Conservation (phyloP, 2,113 vertebrate species). For the Dryoscopus gambensis region DNA sequence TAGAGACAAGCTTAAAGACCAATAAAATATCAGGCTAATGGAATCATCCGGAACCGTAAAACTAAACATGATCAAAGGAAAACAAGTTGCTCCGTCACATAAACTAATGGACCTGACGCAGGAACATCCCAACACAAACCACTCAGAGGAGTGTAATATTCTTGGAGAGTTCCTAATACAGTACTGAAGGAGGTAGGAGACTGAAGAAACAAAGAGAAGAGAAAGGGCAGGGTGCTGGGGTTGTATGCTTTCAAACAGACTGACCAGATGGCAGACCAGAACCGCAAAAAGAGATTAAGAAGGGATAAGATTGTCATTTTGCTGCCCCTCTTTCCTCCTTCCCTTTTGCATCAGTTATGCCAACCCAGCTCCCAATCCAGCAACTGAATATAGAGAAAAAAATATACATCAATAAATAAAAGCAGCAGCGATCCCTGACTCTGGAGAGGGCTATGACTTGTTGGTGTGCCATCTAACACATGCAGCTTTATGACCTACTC, state of each 20-base stretch:
- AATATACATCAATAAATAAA: not conserved
- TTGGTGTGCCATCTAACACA: not conserved
- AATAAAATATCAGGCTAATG: slow-evolving; percentile 14
- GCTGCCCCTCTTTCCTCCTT: not conserved
- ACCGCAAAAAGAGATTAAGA: slow-evolving; percentile 25
- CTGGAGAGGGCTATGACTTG: not conserved
- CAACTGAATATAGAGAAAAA: not conserved
- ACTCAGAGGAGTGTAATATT: not conserved
- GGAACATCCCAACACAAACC: not conserved
- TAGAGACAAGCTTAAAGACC: slow-evolving; percentile 23
- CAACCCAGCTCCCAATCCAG: not conserved
- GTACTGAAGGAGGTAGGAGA: not conserved
- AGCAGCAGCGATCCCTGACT: not conserved
- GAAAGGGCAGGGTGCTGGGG: not conserved
- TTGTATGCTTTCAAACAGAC: not conserved
- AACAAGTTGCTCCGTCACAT: not conserved
- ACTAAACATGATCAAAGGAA: not conserved
- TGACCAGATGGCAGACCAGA: slow-evolving; percentile 33
- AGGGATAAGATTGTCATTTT: slow-evolving; percentile 43
- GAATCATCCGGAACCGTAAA: not conserved
- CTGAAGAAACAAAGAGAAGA: not conserved
- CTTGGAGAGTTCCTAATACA: not conserved
- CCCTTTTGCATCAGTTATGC: not conserved
- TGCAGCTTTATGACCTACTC: not conserved
- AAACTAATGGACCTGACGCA: not conserved